Evolutionary conservation across 2,113 vertebrate species (phyloP), one percentile per base, ranked within the genome.

Genomic region (Tupaia tana): DNA sequence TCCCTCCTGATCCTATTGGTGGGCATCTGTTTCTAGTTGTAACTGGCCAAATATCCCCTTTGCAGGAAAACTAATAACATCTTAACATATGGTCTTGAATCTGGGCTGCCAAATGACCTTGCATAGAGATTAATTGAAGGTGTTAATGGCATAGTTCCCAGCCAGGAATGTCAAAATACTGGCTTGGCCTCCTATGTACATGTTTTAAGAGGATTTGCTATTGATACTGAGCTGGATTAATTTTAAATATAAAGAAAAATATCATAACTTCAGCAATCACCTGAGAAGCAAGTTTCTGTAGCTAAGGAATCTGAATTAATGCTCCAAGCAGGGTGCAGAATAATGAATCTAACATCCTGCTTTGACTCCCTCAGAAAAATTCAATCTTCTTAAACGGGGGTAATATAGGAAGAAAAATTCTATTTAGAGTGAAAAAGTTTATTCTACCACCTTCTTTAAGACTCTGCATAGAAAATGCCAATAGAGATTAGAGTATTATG

Each of bases 171-270:
- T 98, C 97, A 98, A 98, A 98, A 98, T 98, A 97, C 94, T 98
- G 97, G 95, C 97, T 96, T 97, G 97, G 98, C 94, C 97, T 98
- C 77, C 96, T 97, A 94, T 92, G 97, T 97, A 97, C 92, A 96
- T 96, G 97, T 98, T 97, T 98, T 98, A 98, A 98, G 96, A 98
- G 98, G 98, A 98, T 98, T 98, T 98, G 96, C 97, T 97, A 97
- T 97, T 97, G 98, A 98, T 98, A 98, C 77, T 79, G 96, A 98
- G 94, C 94, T 97, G 98, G 98, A 98, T 98, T 98, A 98, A 96
- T 79, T 96, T 97, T 97, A 95, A 92, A 97, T 96, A 95, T 97
- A 95, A 95, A 98, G 97, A 91, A 97, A 98, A 98, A 97, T 94
- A 96, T 93, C 69, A 54, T 83, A 93, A 90, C 97, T 98, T 96